phyloP scores from a whole-genome alignment of 2,888 invertebrate genomes.

The Clanis bilineata region DNA sequence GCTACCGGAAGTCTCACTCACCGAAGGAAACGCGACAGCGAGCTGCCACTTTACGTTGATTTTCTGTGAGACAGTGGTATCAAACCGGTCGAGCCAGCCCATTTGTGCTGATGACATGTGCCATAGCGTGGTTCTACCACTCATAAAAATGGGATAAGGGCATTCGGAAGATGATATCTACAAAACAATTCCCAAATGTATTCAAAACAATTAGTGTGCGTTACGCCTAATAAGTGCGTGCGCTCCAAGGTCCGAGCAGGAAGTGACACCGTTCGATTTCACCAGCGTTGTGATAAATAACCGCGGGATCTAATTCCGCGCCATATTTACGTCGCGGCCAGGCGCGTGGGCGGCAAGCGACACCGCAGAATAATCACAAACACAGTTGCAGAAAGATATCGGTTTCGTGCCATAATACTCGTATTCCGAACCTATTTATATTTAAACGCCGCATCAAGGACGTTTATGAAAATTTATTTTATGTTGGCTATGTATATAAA shows the following conservation, averaged over 20 bases:
- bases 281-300: constrained; percentile 63
- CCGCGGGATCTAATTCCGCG: constrained; percentile 73
- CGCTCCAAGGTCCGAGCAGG: constrained; percentile 57
- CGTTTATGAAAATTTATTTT: constrained; percentile 13
- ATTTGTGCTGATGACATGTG: too few relatives aligned
- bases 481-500: background rate
- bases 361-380: constrained; percentile 56
- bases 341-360: constrained; percentile 52
- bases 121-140: too few relatives aligned
- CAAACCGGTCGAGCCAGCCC: too few relatives aligned
- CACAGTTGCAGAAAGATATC: constrained; percentile 54
- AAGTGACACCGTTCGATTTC: constrained; percentile 61
- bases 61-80: too few relatives aligned
- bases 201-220: background rate
- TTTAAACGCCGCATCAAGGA: background rate
- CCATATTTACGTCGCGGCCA: constrained; percentile 64
- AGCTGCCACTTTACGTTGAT: too few relatives aligned
- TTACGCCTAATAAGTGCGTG: constrained; percentile 38
- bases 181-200: too few relatives aligned
- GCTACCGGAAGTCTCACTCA: too few relatives aligned
- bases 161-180: too few relatives aligned
- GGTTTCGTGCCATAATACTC: constrained; percentile 20
- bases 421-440: background rate
- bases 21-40: too few relatives aligned
- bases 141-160: too few relatives aligned